Base-by-base conservation (phyloP, 2,113 vertebrate species). In the Zonotrichia leucophrys region DNA sequence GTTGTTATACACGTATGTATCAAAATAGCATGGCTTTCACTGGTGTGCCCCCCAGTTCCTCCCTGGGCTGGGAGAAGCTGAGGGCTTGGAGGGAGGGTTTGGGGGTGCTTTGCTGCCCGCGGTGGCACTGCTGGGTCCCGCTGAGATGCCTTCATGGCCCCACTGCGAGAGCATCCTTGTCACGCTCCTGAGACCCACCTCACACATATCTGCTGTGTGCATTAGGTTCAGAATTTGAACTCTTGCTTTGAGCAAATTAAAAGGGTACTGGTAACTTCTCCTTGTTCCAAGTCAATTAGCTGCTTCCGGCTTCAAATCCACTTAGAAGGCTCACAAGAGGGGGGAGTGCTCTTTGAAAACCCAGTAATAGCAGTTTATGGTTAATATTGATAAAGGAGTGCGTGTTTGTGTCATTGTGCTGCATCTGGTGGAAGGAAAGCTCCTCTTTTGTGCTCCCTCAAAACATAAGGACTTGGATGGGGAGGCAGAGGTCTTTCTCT, bases 221-320 rank as follows among this genome's bases (percentile, higher is more conserved):
- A 9, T 84, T 70, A 41, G 39, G 12, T 58, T 55, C 44, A 83
- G 88, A 78, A 49, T 56, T 39, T 37, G 76, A 74, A 30, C 88
- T 87, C 64, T 70, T 49, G 85, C 88, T 95, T 84, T 49, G 66
- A 94, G 85, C 85, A 86, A 90, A 92, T 89, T 17, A 83, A 90
- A 89, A 94, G 77, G 31, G 31, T 84, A 86, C 60, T 90, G 82
- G 64, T 90, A 94, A 88, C 82, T 70, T 6, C 82, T 74, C 6
- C 90, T 78, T 0, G 5, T 70, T 83, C 66, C 6, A 63, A 92
- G 90, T 78, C 92, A 92, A 83, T 95, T 94, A 96, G 88, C 86
- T 66, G 90, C 85, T 95, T 90, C 88, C 8, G 64, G 85, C 83
- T 89, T 75, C 76, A 77, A 41, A 81, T 74, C 72, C 83, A 52